Percentiles rank a stretch among this genome's conserved stretches.
Conservation (phyloP, 1,140 invertebrate species). For the Drosophila malerkotliana region DNA sequence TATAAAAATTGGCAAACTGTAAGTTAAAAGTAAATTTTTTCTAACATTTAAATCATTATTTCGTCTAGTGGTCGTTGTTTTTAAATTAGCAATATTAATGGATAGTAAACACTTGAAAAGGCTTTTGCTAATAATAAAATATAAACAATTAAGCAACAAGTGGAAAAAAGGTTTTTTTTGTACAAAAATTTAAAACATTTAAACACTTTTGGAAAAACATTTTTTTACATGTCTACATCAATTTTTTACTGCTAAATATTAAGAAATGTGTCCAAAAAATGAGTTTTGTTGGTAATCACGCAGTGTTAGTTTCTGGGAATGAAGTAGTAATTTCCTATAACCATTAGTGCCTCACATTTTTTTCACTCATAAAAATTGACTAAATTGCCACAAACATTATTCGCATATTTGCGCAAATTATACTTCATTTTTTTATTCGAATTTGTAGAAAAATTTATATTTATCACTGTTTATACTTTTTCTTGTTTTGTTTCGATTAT, state of each 20-base stretch:
- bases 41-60: not conserved
- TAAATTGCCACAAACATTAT: not conserved
- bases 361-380: not conserved
- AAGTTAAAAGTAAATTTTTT: slow-evolving; percentile 4
- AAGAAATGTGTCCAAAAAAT: not conserved
- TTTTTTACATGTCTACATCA: not conserved
- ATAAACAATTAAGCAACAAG: slow-evolving; percentile 15
- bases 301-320: not conserved
- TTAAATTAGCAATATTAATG: not conserved
- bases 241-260: not conserved
- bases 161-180: not conserved
- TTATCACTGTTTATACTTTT: not conserved
- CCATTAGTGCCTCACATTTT: not conserved
- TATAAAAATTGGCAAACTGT: slow-evolving; percentile 1
- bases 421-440: not conserved
- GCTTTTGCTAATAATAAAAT: not conserved
- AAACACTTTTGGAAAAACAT: no score
- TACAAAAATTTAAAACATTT: not conserved
- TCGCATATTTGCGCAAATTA: not conserved
- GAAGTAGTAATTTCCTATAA: not conserved
- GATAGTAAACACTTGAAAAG: not conserved
- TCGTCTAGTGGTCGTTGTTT: not conserved
- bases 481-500: not conserved
- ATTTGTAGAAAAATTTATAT: not conserved
- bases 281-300: not conserved